Conservation (phyloP, 1,140 invertebrate species). For the Helicoverpa zea region DNA sequence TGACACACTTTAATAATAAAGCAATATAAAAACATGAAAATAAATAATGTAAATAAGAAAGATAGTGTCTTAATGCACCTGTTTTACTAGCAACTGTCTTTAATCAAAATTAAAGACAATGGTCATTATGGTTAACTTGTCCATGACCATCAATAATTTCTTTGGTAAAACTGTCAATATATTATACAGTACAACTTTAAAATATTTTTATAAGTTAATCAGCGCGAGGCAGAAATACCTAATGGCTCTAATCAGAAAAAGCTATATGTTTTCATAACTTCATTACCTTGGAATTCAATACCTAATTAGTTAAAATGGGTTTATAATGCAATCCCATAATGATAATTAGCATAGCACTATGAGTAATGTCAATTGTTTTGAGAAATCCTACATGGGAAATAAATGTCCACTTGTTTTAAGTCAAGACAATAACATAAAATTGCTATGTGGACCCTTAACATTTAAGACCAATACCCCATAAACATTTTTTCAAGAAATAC, state of each 20-base stretch:
- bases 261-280: background rate
- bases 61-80: background rate
- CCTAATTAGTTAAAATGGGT: background rate
- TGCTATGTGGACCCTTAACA: background rate
- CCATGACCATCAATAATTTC: too few relatives aligned
- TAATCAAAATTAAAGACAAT: background rate
- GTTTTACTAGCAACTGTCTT: background rate
- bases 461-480: background rate
- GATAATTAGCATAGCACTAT: background rate
- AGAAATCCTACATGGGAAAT: background rate
- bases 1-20: background rate
- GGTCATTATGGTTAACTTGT: background rate
- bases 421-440: background rate
- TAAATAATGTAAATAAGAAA: background rate
- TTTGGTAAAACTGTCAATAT: too few relatives aligned
- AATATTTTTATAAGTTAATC: too few relatives aligned
- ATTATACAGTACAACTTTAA: too few relatives aligned
- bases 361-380: constrained; percentile 5
- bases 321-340: constrained; percentile 2
- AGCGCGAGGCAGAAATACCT: too few relatives aligned
- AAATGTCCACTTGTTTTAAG: background rate
- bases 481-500: background rate
- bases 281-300: background rate
- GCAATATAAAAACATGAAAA: background rate
- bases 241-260: too few relatives aligned